These are phyloP conservation scores for Caenorhabditis inopinata DNA, from an alignment of 1,140 invertebrate genomes.

Conservation along the genomic window DNA sequence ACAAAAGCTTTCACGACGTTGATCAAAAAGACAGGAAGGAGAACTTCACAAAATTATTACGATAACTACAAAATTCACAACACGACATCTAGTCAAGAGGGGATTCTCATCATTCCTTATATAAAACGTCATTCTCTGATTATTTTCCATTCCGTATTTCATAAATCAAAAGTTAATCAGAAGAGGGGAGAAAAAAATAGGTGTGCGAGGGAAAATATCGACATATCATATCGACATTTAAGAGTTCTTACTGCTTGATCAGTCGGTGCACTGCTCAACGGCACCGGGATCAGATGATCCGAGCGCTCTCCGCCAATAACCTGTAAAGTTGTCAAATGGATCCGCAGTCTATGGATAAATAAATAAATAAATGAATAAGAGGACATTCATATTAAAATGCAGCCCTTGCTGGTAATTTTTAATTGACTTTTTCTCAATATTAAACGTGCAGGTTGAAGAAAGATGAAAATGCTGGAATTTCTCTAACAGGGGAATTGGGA, in stretches of 20 bases:
- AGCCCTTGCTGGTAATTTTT: background rate
- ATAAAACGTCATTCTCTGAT: conserved; percentile 3
- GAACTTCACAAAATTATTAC: background rate
- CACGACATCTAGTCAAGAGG: conserved; percentile 4
- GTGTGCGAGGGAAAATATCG: conserved; percentile 7
- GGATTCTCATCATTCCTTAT: background rate
- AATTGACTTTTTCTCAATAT: background rate
- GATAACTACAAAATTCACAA: conserved; percentile 1
- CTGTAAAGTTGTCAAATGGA: conserved; percentile 51
- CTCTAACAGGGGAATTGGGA: background rate
- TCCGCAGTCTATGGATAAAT: background rate
- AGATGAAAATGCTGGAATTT: conserved; percentile 8
- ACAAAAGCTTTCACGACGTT: conserved; percentile 14
- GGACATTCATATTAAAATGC: background rate
- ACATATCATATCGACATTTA: background rate
- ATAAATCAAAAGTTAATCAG: conserved; percentile 19
- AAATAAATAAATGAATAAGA: background rate
- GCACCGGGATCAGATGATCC: conserved; percentile 61
- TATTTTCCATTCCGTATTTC: background rate
- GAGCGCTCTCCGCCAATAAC: conserved; percentile 64
- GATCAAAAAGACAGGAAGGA: background rate
- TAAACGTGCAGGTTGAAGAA: conserved; percentile 12
- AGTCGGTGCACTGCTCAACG: conserved; percentile 62
- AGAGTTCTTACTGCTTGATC: conserved; percentile 63
- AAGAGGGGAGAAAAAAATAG: background rate